phyloP scores from a whole-genome alignment of 2,797 vertebrate genomes.

The Poeciliopsis turneri region DNA sequence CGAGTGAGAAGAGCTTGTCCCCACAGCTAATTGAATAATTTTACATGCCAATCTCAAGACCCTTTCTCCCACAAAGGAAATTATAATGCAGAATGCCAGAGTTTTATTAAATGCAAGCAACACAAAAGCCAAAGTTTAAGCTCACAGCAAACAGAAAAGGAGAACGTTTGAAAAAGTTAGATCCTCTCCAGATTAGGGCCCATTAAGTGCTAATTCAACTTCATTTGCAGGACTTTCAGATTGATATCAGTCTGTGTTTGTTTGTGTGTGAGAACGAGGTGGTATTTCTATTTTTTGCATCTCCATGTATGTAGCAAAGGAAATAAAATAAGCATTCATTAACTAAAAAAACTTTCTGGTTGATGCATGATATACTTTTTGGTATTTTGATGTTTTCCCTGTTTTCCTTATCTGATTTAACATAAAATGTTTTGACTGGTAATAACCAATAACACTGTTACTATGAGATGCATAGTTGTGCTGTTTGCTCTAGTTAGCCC shows the following conservation, averaged over 20 bases:
- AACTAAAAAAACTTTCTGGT: slow-evolving; percentile 58
- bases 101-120: slow-evolving; percentile 70
- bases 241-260: slow-evolving; percentile 59
- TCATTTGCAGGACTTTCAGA: slow-evolving; percentile 72
- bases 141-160: slow-evolving; percentile 52
- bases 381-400: slow-evolving; percentile 60
- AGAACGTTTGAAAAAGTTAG: slow-evolving; percentile 43
- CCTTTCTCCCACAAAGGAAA: slow-evolving; percentile 46
- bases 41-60: slow-evolving; percentile 43
- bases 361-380: slow-evolving; percentile 69
- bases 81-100: slow-evolving; percentile 47
- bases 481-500: not conserved
- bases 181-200: slow-evolving; percentile 69
- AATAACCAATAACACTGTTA: slow-evolving; percentile 12
- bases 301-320: slow-evolving; percentile 28
- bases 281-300: slow-evolving; percentile 38
- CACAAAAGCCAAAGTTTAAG: slow-evolving; percentile 55
- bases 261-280: slow-evolving; percentile 19
- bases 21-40: slow-evolving; percentile 31
- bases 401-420: slow-evolving; percentile 51
- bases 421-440: slow-evolving; percentile 32
- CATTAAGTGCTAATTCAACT: slow-evolving; percentile 78
- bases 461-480: slow-evolving; percentile 36
- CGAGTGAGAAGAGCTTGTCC: slow-evolving; percentile 10
- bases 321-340: slow-evolving; percentile 26